phyloP scores from a whole-genome alignment of 2,888 invertebrate genomes.

The Augiades crinisus region DNA sequence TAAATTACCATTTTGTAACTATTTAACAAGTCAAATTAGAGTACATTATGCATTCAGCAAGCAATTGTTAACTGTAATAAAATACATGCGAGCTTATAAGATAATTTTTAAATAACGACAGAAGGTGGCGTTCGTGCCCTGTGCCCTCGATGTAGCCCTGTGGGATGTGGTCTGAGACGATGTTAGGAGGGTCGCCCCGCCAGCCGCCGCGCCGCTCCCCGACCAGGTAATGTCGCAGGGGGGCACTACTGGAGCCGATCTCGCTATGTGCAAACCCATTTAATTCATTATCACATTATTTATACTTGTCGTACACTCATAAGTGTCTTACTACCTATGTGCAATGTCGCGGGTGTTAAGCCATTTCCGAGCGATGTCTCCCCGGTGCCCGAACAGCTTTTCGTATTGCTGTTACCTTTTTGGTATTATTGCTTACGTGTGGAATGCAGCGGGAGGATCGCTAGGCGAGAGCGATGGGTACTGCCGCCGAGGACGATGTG shows the following conservation, averaged over 20 bases:
- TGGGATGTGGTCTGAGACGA: constrained; percentile 77
- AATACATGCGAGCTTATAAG: constrained; percentile 64
- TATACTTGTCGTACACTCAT: constrained; percentile 36
- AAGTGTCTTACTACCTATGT: too few relatives aligned
- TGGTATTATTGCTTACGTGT: constrained; percentile 59
- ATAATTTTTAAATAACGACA: constrained; percentile 77
- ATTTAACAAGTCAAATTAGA: constrained; percentile 21
- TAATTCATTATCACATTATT: constrained; percentile 43
- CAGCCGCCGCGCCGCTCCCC: constrained; percentile 40
- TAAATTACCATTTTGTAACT: constrained; percentile 23
- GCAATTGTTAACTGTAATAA: constrained; percentile 20
- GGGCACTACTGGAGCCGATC: constrained; percentile 68
- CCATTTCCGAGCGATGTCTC: neutral
- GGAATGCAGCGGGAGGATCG: neutral
- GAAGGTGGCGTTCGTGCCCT: constrained; percentile 76
- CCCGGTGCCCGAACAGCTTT: constrained; percentile 37
- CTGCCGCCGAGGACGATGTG: too few relatives aligned
- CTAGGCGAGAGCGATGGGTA: too few relatives aligned
- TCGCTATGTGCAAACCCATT: constrained; percentile 71
- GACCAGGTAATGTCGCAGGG: constrained; percentile 71
- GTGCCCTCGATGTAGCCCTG: constrained; percentile 76
- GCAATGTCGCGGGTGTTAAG: neutral
- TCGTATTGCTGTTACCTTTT: constrained; percentile 48
- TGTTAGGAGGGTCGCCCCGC: constrained; percentile 57
- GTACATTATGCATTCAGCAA: constrained; percentile 14